Conservation (phyloP, 2,113 vertebrate genomes). For the Tapirus terrestris region DNA sequence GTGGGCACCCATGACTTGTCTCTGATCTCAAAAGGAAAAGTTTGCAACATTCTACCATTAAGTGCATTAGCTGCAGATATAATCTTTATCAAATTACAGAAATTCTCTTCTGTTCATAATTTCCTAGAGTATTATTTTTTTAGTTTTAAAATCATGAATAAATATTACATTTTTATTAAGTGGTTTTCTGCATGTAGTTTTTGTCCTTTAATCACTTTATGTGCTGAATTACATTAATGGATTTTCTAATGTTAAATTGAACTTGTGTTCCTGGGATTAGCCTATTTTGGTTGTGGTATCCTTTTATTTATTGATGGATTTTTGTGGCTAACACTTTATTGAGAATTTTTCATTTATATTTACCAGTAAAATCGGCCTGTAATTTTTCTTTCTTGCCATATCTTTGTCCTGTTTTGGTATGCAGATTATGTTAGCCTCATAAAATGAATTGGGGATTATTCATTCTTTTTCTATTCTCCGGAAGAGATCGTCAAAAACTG, state of each 20-base stretch:
- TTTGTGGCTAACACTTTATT: neutral
- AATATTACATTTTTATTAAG: neutral
- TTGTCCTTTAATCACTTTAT: conserved; percentile 1
- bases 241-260: neutral
- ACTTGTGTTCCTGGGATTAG: neutral
- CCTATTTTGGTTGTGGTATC: neutral
- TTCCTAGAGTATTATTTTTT: neutral
- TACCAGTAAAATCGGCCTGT: neutral
- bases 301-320: neutral
- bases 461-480: neutral
- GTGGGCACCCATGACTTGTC: neutral
- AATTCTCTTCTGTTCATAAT: neutral
- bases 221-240: neutral
- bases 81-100: neutral
- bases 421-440: neutral
- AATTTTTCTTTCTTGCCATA: neutral
- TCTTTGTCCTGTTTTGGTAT: neutral
- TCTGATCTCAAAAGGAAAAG: neutral
- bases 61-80: neutral
- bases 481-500: neutral
- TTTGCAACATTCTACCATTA: neutral
- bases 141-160: neutral
- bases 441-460: conserved; percentile 6
- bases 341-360: neutral
- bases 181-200: neutral